Percentiles rank a stretch among this genome's conserved stretches.
These are phyloP conservation scores for Tetrax tetrax DNA, from an alignment of 2,113 vertebrate species.

Conservation along the genomic window DNA sequence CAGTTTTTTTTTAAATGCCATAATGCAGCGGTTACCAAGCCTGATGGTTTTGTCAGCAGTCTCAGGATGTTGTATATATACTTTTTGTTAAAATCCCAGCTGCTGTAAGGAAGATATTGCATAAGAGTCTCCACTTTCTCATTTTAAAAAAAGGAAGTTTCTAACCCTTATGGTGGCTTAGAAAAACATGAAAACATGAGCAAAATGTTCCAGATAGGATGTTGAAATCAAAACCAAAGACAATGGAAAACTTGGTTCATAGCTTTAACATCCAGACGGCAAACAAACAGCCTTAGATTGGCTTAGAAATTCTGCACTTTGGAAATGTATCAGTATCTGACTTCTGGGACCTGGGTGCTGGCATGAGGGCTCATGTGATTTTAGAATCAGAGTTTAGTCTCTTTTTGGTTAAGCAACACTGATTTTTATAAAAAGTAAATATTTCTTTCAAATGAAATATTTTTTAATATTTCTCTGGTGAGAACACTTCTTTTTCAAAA, in stretches of 20 bases:
- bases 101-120: background rate
- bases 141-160: background rate
- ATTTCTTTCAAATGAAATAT: background rate
- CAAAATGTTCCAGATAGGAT: conserved; percentile 33
- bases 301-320: background rate
- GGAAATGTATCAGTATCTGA: background rate
- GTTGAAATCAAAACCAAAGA: conserved; percentile 30
- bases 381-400: background rate
- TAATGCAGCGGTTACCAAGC: background rate
- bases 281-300: background rate
- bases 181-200: conserved; percentile 28
- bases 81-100: background rate
- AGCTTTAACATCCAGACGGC: background rate
- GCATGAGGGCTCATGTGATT: background rate
- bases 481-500: background rate
- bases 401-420: background rate
- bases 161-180: background rate
- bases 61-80: background rate
- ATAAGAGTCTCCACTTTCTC: background rate
- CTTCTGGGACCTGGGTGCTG: background rate
- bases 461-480: background rate
- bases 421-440: background rate
- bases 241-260: conserved; percentile 39
- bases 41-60: background rate
- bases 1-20: background rate